Evolutionary conservation across 2,797 vertebrate species (phyloP).

Genomic region (Schizopygopsis malacanthus): DNA sequence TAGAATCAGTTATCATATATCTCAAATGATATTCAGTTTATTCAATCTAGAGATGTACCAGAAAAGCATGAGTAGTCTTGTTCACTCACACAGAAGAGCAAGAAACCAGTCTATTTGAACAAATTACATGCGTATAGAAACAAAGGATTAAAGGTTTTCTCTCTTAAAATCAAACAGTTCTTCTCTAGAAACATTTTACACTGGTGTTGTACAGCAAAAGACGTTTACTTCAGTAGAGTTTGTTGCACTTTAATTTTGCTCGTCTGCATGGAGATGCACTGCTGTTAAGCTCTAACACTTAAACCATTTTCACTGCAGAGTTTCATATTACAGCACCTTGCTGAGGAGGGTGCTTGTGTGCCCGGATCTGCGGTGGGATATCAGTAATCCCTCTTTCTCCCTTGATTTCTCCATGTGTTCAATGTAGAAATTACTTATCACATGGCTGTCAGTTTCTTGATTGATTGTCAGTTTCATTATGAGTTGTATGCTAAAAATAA

Average conservation of each 20-base stretch:
- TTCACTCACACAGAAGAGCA: not conserved
- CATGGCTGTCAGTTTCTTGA: not conserved
- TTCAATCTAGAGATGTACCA: not conserved
- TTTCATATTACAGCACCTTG: slow-evolving; percentile 50
- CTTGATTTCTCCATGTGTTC: slow-evolving; percentile 8
- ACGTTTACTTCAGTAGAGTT: not conserved
- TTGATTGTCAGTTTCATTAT: not conserved
- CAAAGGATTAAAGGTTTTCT: not conserved
- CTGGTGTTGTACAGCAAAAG: not conserved
- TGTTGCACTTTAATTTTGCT: slow-evolving; percentile 7
- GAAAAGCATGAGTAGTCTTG: not conserved
- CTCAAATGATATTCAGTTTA: not conserved
- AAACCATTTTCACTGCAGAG: slow-evolving; percentile 51
- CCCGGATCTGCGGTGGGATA: slow-evolving; percentile 49
- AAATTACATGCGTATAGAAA: not conserved
- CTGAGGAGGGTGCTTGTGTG: slow-evolving; percentile 35
- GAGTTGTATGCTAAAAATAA: not conserved
- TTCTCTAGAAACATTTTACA: not conserved
- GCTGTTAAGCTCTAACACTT: slow-evolving; percentile 24
- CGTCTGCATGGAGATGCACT: slow-evolving; percentile 8
- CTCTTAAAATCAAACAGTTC: not conserved
- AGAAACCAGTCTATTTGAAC: not conserved
- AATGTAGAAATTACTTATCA: not conserved
- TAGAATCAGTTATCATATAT: not conserved
- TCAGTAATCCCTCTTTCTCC: slow-evolving; percentile 26